phyloP scores from a whole-genome alignment of 2,113 vertebrate species.

The Gopherus evgoodei region DNA sequence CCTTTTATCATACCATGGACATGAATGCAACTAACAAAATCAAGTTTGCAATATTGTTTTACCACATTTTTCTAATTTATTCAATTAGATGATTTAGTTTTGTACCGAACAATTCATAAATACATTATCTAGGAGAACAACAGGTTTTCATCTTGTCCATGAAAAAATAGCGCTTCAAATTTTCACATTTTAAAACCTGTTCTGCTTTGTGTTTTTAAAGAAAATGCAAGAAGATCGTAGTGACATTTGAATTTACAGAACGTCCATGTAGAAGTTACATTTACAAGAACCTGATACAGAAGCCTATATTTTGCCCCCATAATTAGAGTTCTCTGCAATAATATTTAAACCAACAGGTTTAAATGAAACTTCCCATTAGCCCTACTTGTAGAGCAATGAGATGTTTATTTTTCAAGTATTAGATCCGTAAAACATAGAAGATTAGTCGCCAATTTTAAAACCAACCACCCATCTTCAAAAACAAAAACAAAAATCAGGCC shows the following conservation, averaged over 20 bases:
- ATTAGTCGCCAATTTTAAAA: slow-evolving; percentile 84
- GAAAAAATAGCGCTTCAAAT: slow-evolving; percentile 80
- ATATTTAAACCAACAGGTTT: slow-evolving; percentile 83
- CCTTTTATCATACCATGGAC: slow-evolving; percentile 9
- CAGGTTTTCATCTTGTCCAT: slow-evolving; percentile 75
- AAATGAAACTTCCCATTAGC: slow-evolving; percentile 78
- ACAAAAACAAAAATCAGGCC: slow-evolving; percentile 65
- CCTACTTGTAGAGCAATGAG: slow-evolving; percentile 81
- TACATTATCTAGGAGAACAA: slow-evolving; percentile 78
- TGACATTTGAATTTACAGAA: slow-evolving; percentile 73
- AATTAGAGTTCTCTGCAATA: slow-evolving; percentile 79
- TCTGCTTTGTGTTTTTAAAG: slow-evolving; percentile 69
- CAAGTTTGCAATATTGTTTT: slow-evolving; percentile 56
- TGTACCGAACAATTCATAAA: slow-evolving; percentile 79
- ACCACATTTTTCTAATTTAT: slow-evolving; percentile 77
- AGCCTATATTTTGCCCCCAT: slow-evolving; percentile 79
- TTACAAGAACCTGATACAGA: slow-evolving; percentile 82
- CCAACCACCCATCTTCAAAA: slow-evolving; percentile 68
- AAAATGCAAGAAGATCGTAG: slow-evolving; percentile 70
- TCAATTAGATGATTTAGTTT: slow-evolving; percentile 70
- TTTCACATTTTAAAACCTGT: slow-evolving; percentile 79
- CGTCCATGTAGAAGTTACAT: slow-evolving; percentile 77
- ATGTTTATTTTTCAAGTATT: slow-evolving; percentile 90
- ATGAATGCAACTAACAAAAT: slow-evolving; percentile 46
- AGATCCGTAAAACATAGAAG: slow-evolving; percentile 80